Base-by-base conservation (phyloP, 30 jellyfish, hydroid and myxozoan genomes). In the Hydractinia symbiolongicarpus region DNA sequence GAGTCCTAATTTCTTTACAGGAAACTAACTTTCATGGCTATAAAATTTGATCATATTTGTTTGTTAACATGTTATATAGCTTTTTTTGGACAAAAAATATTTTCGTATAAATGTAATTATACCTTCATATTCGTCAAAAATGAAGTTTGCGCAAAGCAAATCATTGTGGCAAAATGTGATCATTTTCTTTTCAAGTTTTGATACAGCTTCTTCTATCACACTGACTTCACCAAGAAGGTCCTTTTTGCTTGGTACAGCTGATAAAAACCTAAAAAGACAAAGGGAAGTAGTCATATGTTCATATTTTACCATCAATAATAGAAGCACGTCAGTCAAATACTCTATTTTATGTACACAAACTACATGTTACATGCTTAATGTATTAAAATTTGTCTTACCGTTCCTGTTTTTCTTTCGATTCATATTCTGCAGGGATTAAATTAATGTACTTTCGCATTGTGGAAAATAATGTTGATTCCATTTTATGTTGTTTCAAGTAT, bases 121-220 rank as follows among this genome's bases (percentile, higher is more conserved):
- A 89, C 96, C 96, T 58, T 90, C 66, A 19, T 68, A 62, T 30
- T 85, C 89, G 66, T 90, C 88, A 72, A 44, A 78, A 53, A 90
- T 85, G 70, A 90, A 90, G 74, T 90, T 90, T 55, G 90, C 97
- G 79, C 94, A 81, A 14, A 90, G 82, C 52, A 87, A 84, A 72
- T 90, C 97, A 72, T 90, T 90, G 77, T 90, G 97, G 66, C 95
- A 85, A 72, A 90, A 85, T 9, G 76, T 50, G 44, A 79, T 83
- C 8, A 73, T 66, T 54, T 94, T 82, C 14, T 83, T 61, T 9
- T 79, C 54, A 4, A 88, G 52, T 11, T 55, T 76, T 76, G 90
- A 40, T 5, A 90, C 52, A 40, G 71, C 84, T 4, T 70, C 20
- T 20, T 14, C 75, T 21, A 90, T 17, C 57, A 53, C 90, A 15